Evolutionary conservation across 2,113 vertebrate genomes (phyloP).

Genomic region (Nyctibius bracteatus): DNA sequence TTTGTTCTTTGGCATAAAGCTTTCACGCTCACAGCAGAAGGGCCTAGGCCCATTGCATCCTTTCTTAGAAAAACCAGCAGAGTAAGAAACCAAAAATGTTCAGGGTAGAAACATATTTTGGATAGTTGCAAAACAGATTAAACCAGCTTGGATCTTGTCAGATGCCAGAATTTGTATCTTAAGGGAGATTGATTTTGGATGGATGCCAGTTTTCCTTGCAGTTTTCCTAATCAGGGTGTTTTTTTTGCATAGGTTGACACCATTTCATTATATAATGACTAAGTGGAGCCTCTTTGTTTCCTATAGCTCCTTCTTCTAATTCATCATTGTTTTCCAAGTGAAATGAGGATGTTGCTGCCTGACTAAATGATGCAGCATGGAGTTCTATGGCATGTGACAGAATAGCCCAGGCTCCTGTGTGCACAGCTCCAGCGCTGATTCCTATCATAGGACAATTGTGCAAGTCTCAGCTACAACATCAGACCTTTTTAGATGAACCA

Average conservation of each 20-base stretch:
- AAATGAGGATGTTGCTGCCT: background rate
- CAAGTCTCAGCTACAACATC: background rate
- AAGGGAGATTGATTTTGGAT: background rate
- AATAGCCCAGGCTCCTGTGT: background rate
- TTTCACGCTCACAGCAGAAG: background rate
- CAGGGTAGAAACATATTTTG: background rate
- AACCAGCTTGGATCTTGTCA: background rate
- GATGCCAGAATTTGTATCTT: background rate
- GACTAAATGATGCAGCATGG: background rate
- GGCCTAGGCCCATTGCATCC: background rate
- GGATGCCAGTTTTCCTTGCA: background rate
- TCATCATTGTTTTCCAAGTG: background rate
- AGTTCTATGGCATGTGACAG: background rate
- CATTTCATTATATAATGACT: background rate
- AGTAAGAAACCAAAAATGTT: background rate
- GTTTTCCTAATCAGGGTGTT: accelerated
- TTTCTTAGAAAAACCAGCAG: background rate
- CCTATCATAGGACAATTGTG: background rate
- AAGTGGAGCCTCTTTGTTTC: background rate
- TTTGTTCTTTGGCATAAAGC: constrained; percentile 20
- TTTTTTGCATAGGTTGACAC: background rate
- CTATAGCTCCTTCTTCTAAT: background rate
- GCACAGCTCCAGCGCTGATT: background rate
- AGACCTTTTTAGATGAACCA: background rate
- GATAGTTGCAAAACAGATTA: background rate